These are phyloP conservation scores for Epinotia ramella DNA, from an alignment of 2,888 invertebrate species.

Conservation along the genomic window DNA sequence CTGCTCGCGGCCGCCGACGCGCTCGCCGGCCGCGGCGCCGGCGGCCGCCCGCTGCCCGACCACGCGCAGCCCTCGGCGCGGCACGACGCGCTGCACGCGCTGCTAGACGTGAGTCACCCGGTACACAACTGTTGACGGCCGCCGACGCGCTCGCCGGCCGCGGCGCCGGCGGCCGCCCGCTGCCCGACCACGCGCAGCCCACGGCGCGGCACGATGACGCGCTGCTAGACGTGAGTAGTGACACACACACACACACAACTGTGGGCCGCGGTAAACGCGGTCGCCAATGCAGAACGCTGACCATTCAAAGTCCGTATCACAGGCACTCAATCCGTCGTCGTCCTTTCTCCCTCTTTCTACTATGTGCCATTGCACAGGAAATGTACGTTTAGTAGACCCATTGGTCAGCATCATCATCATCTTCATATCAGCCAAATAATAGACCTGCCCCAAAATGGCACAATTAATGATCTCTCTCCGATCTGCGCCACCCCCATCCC, in stretches of 20 bases:
- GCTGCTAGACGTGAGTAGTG: conserved; percentile 82
- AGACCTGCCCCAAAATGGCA: no score
- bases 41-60: conserved; percentile 86
- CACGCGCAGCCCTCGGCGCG: conserved; percentile 85
- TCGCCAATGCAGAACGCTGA: no score
- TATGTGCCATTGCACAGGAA: no score
- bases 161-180: conserved; percentile 83
- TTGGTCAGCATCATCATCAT: no score
- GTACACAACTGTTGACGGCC: not conserved
- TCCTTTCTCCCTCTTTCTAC: no score
- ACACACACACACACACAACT: no score
- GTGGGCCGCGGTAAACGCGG: conserved; percentile 52
- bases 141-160: conserved; percentile 90
- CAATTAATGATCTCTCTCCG: no score
- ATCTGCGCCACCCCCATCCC: no score
- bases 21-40: conserved; percentile 89
- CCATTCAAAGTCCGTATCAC: no score
- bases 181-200: not conserved
- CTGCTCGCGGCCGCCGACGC: conserved; percentile 84
- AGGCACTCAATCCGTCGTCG: no score
- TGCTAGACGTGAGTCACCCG: not conserved
- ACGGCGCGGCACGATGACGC: conserved; percentile 53
- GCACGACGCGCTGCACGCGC: conserved; percentile 88
- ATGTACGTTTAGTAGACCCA: no score
- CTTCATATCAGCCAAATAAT: no score